Evolutionary conservation across 1,140 invertebrate genomes (phyloP).

Genomic region (Mercenaria mercenaria): DNA sequence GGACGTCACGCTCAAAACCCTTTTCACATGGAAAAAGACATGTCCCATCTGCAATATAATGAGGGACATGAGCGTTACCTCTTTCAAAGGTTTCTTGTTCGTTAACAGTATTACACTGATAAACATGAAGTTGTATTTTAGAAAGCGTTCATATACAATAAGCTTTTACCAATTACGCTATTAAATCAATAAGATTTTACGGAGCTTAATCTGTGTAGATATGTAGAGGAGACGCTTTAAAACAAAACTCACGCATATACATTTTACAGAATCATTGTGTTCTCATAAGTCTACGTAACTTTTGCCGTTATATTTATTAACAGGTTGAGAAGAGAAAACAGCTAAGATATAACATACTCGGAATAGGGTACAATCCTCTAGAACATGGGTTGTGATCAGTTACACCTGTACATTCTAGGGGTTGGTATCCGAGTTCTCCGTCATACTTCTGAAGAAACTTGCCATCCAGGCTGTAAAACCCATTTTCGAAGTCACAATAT

Average conservation of each 20-base stretch:
- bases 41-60: neutral
- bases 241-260: too few relatives aligned
- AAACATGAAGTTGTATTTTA: too few relatives aligned
- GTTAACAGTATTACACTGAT: neutral
- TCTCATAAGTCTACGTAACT: too few relatives aligned
- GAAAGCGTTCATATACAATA: too few relatives aligned
- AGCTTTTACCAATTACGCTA: too few relatives aligned
- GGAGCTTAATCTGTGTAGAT: too few relatives aligned
- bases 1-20: neutral
- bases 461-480: neutral
- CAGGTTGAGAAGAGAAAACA: neutral
- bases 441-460: neutral
- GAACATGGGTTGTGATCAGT: neutral
- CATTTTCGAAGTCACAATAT: neutral
- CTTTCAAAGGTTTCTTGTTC: neutral
- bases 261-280: too few relatives aligned
- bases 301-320: too few relatives aligned
- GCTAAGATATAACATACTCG: neutral
- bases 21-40: neutral
- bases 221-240: too few relatives aligned
- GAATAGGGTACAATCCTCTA: neutral
- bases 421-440: neutral
- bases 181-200: too few relatives aligned
- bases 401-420: neutral
- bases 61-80: too few relatives aligned